Evolutionary conservation across 2,113 vertebrate species (phyloP).

Genomic region (Phycodurus eques): DNA sequence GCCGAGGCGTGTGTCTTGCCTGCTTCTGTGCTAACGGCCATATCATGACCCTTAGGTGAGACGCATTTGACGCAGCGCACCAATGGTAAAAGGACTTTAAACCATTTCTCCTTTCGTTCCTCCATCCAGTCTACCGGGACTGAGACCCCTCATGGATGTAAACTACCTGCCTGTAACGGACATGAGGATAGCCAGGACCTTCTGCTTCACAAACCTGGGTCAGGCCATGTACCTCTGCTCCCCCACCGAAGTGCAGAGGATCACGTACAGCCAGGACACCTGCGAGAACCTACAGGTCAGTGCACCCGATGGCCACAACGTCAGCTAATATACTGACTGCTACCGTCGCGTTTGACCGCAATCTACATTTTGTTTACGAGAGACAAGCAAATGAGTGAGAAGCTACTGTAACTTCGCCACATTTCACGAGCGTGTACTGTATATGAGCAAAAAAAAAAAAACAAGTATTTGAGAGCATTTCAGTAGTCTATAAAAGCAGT

Average conservation of each 20-base stretch:
- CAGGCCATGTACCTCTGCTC: conserved; percentile 97
- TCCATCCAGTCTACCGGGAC: conserved; percentile 86
- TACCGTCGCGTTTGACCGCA: too few species aligned
- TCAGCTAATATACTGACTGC: background rate
- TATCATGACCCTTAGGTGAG: conserved; percentile 98
- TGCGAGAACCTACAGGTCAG: conserved; percentile 96
- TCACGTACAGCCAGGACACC: conserved; percentile 97
- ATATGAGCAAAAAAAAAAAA: too few species aligned
- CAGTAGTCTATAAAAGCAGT: too few species aligned
- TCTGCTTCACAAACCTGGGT: conserved; percentile 98
- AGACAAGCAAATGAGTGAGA: too few species aligned
- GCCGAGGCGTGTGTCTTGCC: conserved; percentile 86
- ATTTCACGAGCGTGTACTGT: too few species aligned
- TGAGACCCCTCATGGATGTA: conserved; percentile 95
- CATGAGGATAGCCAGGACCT: conserved; percentile 98
- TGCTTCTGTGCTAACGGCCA: conserved; percentile 99
- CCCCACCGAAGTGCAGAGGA: conserved; percentile 96
- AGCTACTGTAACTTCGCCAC: too few species aligned
- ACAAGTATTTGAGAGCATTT: too few species aligned
- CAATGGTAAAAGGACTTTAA: background rate
- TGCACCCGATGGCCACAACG: background rate
- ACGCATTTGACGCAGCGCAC: background rate
- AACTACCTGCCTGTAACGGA: conserved; percentile 98
- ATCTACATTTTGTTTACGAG: too few species aligned
- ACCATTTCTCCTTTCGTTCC: conserved; percentile 25